Conservation (phyloP, 2,797 vertebrate species). For the Lerista edwardsae region DNA sequence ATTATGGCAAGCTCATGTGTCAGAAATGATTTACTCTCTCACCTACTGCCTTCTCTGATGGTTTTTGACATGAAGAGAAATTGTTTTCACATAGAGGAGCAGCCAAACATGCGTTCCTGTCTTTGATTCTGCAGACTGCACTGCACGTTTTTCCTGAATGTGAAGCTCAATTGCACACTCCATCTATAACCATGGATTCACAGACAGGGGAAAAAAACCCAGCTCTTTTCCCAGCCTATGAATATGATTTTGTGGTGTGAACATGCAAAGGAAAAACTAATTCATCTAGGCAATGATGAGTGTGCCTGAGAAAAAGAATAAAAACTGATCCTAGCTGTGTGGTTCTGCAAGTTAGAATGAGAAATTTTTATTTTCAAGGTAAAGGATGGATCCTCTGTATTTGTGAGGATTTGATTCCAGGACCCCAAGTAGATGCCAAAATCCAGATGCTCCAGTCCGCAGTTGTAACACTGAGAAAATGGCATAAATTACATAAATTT, state of each 20-base stretch:
- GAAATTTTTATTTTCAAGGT: not conserved
- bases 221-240: not conserved
- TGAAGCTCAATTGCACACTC: not conserved
- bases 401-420: no score
- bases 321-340: not conserved
- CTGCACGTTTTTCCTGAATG: not conserved
- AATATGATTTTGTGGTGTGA: not conserved
- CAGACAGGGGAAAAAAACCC: not conserved
- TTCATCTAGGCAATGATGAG: not conserved
- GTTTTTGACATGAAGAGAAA: not conserved
- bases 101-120: not conserved
- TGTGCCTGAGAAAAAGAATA: not conserved
- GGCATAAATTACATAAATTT: no score
- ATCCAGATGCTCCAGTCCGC: no score
- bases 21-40: not conserved
- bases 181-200: not conserved
- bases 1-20: not conserved
- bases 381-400: not conserved
- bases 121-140: not conserved
- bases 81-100: not conserved
- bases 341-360: not conserved
- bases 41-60: not conserved
- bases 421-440: no score
- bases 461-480: no score
- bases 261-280: not conserved